Percentiles rank a stretch among this genome's conserved stretches.
phyloP scores from a whole-genome alignment of 1,140 invertebrate genomes.

The Drosophila gunungcola region DNA sequence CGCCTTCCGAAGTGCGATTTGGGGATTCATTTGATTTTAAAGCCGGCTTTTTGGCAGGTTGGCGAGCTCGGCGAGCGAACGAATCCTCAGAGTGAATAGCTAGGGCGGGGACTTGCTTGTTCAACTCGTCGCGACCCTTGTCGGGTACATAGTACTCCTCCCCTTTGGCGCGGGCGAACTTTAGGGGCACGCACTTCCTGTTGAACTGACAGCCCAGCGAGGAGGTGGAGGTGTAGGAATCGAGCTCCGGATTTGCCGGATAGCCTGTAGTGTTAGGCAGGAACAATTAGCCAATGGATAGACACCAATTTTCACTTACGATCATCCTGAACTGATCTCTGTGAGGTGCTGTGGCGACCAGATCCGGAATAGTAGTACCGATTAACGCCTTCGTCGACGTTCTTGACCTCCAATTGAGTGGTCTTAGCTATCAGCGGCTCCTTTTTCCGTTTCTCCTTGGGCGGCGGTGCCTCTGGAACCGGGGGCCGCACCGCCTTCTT shows the following conservation, averaged over 20 bases:
- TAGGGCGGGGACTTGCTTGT: neutral
- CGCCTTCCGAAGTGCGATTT: neutral
- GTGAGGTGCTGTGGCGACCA: neutral
- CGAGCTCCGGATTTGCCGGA: neutral
- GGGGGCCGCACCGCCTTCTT: neutral
- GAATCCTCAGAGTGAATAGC: neutral
- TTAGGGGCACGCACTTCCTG: slow-evolving; percentile 51
- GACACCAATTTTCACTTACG: neutral
- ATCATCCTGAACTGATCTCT: neutral
- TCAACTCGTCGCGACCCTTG: neutral
- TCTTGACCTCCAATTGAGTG: neutral
- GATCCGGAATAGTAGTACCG: slow-evolving; percentile 8
- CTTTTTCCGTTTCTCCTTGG: neutral
- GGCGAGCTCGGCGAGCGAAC: neutral
- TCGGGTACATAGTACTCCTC: slow-evolving; percentile 21
- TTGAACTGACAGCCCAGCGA: slow-evolving; percentile 57
- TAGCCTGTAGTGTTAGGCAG: neutral
- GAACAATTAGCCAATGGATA: neutral
- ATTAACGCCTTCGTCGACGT: neutral
- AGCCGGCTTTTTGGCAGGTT: neutral
- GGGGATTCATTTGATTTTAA: neutral
- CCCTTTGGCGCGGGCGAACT: neutral
- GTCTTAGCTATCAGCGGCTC: neutral
- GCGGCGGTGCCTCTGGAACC: neutral
- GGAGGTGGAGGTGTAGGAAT: slow-evolving; percentile 46